A percentile compares a stretch with the other conserved stretches of the same genome.
These are phyloP conservation scores for Rhagium mordax DNA, from an alignment of 2,888 invertebrate species.

Conservation along the genomic window DNA sequence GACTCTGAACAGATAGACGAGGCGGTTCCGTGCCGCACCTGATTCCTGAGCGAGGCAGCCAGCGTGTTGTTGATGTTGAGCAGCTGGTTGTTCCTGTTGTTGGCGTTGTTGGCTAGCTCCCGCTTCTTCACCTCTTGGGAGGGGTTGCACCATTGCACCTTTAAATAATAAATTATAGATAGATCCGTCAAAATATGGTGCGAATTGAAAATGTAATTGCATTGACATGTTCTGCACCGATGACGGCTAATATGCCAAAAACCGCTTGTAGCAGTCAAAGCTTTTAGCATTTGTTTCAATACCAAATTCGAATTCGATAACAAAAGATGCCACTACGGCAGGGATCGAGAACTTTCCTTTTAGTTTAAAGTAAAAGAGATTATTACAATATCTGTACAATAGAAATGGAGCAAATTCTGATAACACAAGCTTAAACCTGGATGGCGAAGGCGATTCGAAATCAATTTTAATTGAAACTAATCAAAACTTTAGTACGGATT, in stretches of 20 bases:
- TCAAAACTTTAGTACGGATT: not conserved
- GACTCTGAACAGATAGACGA: conserved; percentile 66
- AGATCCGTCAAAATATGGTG: too few species aligned
- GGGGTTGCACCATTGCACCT: conserved; percentile 69
- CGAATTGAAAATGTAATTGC: too few species aligned
- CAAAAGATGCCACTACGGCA: too few species aligned
- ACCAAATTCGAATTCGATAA: too few species aligned
- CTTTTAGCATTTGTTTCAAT: too few species aligned
- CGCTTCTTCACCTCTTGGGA: conserved; percentile 59
- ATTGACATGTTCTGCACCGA: too few species aligned
- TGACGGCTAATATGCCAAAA: too few species aligned
- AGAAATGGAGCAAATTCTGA: not conserved
- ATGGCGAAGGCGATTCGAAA: not conserved
- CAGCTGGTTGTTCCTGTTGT: conserved; percentile 59
- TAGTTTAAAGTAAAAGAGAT: too few species aligned
- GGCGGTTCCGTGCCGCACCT: conserved; percentile 63
- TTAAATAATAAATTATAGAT: too few species aligned
- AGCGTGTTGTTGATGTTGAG: conserved; percentile 67
- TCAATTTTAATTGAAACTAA: not conserved
- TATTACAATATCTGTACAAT: too few species aligned
- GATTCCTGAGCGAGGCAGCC: conserved; percentile 66
- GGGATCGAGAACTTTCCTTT: too few species aligned
- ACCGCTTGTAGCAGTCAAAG: too few species aligned
- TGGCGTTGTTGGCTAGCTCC: conserved; percentile 65
- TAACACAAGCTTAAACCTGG: not conserved